Evolutionary conservation across 2,888 invertebrate species (phyloP).

Genomic region (Caenorhabditis auriculariae): DNA sequence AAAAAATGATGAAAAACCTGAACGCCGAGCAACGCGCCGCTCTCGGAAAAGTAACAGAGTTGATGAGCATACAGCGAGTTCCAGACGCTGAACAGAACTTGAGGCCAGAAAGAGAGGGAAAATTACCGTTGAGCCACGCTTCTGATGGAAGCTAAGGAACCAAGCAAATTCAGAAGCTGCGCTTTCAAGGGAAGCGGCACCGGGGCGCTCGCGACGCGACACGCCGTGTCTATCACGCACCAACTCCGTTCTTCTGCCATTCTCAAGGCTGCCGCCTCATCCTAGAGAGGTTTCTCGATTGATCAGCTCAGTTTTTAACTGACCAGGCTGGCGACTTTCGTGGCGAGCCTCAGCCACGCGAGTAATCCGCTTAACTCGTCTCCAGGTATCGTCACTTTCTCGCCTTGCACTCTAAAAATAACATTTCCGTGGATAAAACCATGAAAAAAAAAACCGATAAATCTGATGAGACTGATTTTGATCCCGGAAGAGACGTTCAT

Average conservation of each 20-base stretch:
- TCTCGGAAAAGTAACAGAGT: slow-evolving; percentile 33
- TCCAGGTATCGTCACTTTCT: slow-evolving; percentile 18
- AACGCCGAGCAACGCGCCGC: slow-evolving; percentile 42
- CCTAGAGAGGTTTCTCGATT: slow-evolving; percentile 3
- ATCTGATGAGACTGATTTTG: slow-evolving; percentile 7
- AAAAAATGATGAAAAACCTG: slow-evolving; percentile 21
- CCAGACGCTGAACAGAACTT: slow-evolving; percentile 52
- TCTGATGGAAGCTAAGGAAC: no score
- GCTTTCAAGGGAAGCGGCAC: slow-evolving; percentile 43
- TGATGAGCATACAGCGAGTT: slow-evolving; percentile 35
- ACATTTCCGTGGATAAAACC: background rate
- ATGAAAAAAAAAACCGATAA: background rate
- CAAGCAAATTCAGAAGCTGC: slow-evolving; percentile 40
- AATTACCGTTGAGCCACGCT: no score
- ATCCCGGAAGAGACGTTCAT: slow-evolving; percentile 32
- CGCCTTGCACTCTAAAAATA: background rate
- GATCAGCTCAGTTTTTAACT: background rate
- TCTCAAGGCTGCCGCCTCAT: slow-evolving; percentile 23
- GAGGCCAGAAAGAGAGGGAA: no score
- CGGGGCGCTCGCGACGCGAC: slow-evolving; percentile 29
- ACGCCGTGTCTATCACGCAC: slow-evolving; percentile 26
- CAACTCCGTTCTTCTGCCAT: slow-evolving; percentile 41
- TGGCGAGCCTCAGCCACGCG: slow-evolving; percentile 36
- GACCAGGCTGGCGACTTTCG: slow-evolving; percentile 24
- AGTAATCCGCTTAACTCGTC: slow-evolving; percentile 41